Conservation (phyloP, 2,888 invertebrate species). For the Torymus aiolomorphi region DNA sequence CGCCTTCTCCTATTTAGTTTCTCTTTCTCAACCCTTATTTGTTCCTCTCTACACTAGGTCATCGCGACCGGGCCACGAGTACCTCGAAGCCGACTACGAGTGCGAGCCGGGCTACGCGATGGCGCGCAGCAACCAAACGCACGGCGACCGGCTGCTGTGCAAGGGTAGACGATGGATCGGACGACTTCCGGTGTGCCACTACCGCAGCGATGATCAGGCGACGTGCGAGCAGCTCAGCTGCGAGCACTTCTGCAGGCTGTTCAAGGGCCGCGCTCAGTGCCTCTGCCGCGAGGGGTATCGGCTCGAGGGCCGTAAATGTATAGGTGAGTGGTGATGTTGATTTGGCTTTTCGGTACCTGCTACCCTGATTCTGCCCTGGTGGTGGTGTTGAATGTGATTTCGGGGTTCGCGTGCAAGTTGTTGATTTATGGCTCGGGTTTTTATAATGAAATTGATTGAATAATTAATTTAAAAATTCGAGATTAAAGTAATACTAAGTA, state of each 20-base stretch:
- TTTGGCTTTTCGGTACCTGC: not conserved
- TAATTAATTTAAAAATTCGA: too few relatives aligned
- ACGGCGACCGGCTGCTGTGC: slow-evolving; percentile 65
- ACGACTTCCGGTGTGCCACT: slow-evolving; percentile 69
- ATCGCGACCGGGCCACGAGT: slow-evolving; percentile 71
- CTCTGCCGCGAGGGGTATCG: slow-evolving; percentile 72
- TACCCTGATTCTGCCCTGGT: not conserved
- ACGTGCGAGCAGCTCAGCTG: slow-evolving; percentile 69
- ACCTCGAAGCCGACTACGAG: slow-evolving; percentile 73
- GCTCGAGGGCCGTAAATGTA: slow-evolving; percentile 60
- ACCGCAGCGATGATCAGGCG: slow-evolving; percentile 64
- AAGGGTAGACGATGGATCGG: slow-evolving; percentile 71
- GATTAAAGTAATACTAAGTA: too few relatives aligned
- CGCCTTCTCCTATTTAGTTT: too few relatives aligned
- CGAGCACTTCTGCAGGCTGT: slow-evolving; percentile 71
- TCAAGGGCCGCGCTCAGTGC: slow-evolving; percentile 68
- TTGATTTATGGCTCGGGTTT: too few relatives aligned
- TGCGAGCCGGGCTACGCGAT: slow-evolving; percentile 70
- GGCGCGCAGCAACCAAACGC: slow-evolving; percentile 60
- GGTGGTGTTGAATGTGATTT: too few relatives aligned
- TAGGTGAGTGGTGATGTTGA: slow-evolving; percentile 30
- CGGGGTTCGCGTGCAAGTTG: too few relatives aligned
- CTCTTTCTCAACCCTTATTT: not conserved
- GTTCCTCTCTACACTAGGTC: slow-evolving; percentile 62
- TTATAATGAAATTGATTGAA: too few relatives aligned